A percentile compares a stretch with the other conserved stretches of the same genome.
Evolutionary conservation across 2,888 invertebrate genomes (phyloP).

Genomic region (Pheosia tremula): DNA sequence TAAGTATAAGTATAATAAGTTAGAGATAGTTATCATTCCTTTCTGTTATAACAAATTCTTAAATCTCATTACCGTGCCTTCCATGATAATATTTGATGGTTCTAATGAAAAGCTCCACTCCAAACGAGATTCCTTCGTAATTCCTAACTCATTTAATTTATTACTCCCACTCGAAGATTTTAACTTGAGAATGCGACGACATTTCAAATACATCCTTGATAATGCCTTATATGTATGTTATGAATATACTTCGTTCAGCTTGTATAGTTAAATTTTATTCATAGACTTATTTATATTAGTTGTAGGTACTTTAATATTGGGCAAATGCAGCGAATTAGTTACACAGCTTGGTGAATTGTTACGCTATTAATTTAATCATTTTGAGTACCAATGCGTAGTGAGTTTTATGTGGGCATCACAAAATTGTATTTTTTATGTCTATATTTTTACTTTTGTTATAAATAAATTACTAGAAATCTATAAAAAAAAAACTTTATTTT

Average conservation of each 20-base stretch:
- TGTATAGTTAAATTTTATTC: neutral
- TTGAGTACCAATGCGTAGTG: too few species aligned
- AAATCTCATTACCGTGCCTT: neutral
- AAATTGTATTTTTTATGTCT: neutral
- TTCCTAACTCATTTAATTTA: constrained; percentile 1
- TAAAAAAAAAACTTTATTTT: too few species aligned
- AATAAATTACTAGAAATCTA: neutral
- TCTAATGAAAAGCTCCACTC: neutral
- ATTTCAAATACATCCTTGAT: neutral
- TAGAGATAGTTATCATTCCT: neutral
- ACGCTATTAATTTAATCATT: too few species aligned
- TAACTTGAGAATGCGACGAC: neutral
- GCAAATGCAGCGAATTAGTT: too few species aligned
- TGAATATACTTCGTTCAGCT: neutral
- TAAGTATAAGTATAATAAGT: neutral
- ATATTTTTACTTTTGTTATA: constrained; percentile 13
- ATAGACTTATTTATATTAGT: neutral
- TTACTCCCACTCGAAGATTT: neutral
- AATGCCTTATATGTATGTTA: neutral
- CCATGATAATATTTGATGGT: neutral
- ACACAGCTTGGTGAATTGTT: too few species aligned
- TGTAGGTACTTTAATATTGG: too few species aligned
- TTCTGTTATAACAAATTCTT: too few species aligned
- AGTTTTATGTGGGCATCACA: neutral
- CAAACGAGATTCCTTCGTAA: neutral